Conservation (phyloP, 2,888 invertebrate genomes). For the Criorhina ranunculi region DNA sequence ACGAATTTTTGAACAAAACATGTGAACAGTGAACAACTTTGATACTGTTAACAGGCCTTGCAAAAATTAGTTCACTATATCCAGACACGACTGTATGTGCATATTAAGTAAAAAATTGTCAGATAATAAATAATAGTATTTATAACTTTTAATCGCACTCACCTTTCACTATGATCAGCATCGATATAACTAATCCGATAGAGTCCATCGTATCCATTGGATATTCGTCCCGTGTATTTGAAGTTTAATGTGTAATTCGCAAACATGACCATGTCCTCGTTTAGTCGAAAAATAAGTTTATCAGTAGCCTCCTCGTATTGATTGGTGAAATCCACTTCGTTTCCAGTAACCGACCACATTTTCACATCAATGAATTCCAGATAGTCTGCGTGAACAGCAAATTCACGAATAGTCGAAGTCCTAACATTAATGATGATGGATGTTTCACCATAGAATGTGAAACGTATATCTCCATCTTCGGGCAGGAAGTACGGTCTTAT, state of each 20-base stretch:
- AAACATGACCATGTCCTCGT: conserved; percentile 80
- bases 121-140: not conserved
- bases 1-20: too few relatives aligned
- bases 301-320: conserved; percentile 80
- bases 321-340: conserved; percentile 52
- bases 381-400: conserved; percentile 85
- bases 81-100: too few relatives aligned
- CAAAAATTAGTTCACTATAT: too few relatives aligned
- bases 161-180: conserved; percentile 77
- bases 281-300: conserved; percentile 84
- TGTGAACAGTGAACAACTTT: too few relatives aligned
- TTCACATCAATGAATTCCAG: conserved; percentile 76
- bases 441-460: conserved; percentile 80
- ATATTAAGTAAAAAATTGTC: too few relatives aligned
- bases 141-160: conserved; percentile 21
- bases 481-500: conserved; percentile 85
- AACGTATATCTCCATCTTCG: conserved; percentile 75
- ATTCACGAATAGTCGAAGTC: conserved; percentile 83
- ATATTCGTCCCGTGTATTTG: conserved; percentile 85
- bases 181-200: conserved; percentile 80
- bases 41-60: too few relatives aligned
- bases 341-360: conserved; percentile 49
- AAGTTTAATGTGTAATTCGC: conserved; percentile 84
- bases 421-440: conserved; percentile 85
- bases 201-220: conserved; percentile 81